Evolutionary conservation across 2,797 vertebrate species (phyloP).

Genomic region (Glyptemys insculpta): DNA sequence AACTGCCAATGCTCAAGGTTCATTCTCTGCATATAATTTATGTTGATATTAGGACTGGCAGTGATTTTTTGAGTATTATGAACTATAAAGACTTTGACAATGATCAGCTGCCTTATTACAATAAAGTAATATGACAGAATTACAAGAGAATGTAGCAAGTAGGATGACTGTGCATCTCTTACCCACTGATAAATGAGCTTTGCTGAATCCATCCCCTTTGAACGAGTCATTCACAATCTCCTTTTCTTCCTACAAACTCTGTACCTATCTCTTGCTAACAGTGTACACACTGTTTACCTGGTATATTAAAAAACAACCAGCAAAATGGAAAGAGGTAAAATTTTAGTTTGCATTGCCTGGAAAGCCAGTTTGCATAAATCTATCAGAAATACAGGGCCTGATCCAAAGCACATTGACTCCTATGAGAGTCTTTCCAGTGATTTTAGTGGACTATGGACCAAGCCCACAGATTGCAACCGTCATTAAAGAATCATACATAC

Average conservation of each 20-base stretch:
- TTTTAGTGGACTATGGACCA: background rate
- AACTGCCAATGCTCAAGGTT: background rate
- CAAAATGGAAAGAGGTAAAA: background rate
- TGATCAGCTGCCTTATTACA: background rate
- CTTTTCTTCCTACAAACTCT: background rate
- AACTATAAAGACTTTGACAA: background rate
- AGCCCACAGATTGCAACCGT: background rate
- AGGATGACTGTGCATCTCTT: background rate
- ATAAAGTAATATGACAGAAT: background rate
- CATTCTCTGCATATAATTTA: background rate
- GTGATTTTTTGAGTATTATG: background rate
- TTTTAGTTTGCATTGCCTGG: background rate
- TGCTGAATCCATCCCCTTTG: background rate
- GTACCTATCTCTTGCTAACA: background rate
- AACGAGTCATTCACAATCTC: background rate
- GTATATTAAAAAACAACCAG: background rate
- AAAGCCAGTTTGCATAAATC: background rate
- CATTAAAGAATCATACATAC: background rate
- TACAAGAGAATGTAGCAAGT: background rate
- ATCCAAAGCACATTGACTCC: background rate
- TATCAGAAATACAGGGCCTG: background rate
- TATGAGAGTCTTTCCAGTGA: background rate
- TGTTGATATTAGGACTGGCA: background rate
- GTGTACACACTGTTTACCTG: background rate
- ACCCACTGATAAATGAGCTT: background rate